Evolutionary conservation across 2,888 invertebrate genomes (phyloP).

Genomic region (Athrips mouffetella): DNA sequence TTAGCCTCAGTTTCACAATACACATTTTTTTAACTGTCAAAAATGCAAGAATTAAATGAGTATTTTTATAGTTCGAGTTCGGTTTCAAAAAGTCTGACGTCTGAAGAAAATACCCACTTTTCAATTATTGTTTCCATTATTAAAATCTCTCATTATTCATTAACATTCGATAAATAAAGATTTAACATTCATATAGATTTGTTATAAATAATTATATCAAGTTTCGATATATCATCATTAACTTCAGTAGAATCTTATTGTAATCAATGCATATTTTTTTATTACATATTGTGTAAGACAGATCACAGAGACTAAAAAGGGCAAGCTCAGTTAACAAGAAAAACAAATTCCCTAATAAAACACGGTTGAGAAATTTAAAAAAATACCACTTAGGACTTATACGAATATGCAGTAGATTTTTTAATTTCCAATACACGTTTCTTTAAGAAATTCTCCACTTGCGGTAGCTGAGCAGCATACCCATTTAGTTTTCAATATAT

Average conservation of each 20-base stretch:
- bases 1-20: slow-evolving; percentile 28
- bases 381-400: no score
- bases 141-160: background rate
- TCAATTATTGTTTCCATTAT: background rate
- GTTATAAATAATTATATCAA: slow-evolving; percentile 20
- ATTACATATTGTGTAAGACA: no score
- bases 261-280: no score
- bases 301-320: no score
- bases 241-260: slow-evolving; percentile 23
- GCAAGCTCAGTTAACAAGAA: no score
- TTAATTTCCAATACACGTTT: no score
- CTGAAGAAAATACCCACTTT: slow-evolving; percentile 25
- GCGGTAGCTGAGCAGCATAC: no score
- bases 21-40: slow-evolving; percentile 20
- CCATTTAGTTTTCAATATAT: no score
- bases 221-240: slow-evolving; percentile 2
- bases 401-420: no score
- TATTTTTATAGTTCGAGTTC: slow-evolving; percentile 35
- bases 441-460: no score
- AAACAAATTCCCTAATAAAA: no score
- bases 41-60: slow-evolving; percentile 35
- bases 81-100: slow-evolving; percentile 31
- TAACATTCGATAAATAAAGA: slow-evolving; percentile 13
- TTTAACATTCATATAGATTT: slow-evolving; percentile 28
- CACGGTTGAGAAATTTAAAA: no score